A percentile compares a stretch with the other conserved stretches of the same genome.
Evolutionary conservation across 2,888 invertebrate species (phyloP).

Genomic region (Ellobium chinense): DNA sequence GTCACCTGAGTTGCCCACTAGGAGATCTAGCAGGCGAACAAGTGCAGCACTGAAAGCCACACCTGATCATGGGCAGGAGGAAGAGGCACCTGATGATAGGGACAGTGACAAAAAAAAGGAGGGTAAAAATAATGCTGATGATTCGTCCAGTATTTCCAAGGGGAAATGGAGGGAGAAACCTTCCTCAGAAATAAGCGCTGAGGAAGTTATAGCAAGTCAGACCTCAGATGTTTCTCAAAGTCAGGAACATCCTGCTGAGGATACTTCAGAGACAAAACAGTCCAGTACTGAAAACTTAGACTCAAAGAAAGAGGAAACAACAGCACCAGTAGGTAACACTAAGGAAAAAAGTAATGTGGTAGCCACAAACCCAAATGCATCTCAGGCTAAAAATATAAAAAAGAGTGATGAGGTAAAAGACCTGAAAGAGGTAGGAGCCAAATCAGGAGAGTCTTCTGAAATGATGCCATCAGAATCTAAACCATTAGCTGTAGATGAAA

Average conservation of each 20-base stretch:
- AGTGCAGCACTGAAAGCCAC: background rate
- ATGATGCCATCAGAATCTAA: no score
- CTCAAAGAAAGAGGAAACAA: no score
- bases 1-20: slow-evolving; percentile 1
- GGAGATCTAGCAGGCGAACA: slow-evolving; percentile 26
- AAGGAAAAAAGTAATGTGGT: slow-evolving; percentile 1
- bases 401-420: no score
- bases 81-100: slow-evolving; percentile 4
- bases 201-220: background rate
- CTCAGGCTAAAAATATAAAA: no score
- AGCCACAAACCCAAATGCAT: no score
- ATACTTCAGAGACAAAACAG: no score
- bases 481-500: no score
- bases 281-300: no score
- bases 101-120: background rate
- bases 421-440: no score
- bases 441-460: no score
- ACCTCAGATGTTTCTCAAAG: background rate
- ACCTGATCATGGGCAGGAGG: slow-evolving; percentile 1
- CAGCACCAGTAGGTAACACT: background rate
- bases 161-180: slow-evolving; percentile 13
- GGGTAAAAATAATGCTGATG: slow-evolving; percentile 4
- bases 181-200: background rate
- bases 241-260: background rate
- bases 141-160: background rate